Evolutionary conservation across 2,888 invertebrate genomes (phyloP).

Genomic region (Liodrosophila aerea): DNA sequence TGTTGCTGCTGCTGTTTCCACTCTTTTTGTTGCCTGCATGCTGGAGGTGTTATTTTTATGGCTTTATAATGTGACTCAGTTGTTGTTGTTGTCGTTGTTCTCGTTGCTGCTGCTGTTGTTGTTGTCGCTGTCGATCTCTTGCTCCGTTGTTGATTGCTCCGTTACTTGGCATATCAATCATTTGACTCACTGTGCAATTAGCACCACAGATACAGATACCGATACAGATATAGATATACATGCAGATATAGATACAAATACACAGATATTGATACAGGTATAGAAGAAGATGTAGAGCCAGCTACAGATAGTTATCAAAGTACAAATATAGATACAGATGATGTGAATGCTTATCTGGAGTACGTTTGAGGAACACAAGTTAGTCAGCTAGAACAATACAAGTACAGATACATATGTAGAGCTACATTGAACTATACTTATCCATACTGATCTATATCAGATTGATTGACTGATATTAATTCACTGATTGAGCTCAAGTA

Average conservation of each 20-base stretch:
- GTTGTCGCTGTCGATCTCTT: slow-evolving; percentile 13
- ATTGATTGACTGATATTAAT: too few relatives aligned
- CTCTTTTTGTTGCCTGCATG: slow-evolving; percentile 29
- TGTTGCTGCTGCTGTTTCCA: slow-evolving; percentile 17
- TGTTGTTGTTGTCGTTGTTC: slow-evolving; percentile 18
- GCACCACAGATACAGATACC: slow-evolving; percentile 22
- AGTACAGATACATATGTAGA: too few relatives aligned
- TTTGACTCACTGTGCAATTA: slow-evolving; percentile 44
- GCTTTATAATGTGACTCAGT: slow-evolving; percentile 68
- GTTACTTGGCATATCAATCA: slow-evolving; percentile 60
- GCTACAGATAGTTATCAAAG: background rate
- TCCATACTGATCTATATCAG: too few relatives aligned
- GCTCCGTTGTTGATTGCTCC: slow-evolving; percentile 22
- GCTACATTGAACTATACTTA: too few relatives aligned
- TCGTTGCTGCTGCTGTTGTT: slow-evolving; percentile 12
- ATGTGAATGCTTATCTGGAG: too few relatives aligned
- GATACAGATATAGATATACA: slow-evolving; percentile 12
- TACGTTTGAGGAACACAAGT: too few relatives aligned
- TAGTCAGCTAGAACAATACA: too few relatives aligned
- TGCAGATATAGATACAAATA: background rate
- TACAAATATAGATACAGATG: background rate
- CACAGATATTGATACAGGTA: background rate
- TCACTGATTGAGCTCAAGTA: too few relatives aligned
- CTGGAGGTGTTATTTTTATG: slow-evolving; percentile 72
- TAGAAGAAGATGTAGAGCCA: background rate